Evolutionary conservation across 2,888 invertebrate genomes (phyloP), one percentile per base, ranked within the genome.

Genomic region (Diplolepis rosae): DNA sequence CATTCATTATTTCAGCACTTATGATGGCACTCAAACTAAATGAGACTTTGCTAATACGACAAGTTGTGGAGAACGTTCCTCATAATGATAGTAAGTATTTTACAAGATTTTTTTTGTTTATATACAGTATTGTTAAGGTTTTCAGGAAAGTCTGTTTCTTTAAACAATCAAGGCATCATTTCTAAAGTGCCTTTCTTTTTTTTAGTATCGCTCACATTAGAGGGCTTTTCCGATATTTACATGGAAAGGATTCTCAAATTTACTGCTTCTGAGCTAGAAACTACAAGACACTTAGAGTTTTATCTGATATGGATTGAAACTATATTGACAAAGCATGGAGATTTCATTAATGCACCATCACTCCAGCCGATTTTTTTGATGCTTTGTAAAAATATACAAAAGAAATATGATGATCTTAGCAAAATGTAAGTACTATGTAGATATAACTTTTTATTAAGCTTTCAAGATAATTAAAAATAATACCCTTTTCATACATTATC

Each of bases 11-110:
- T 71, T 48, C 81, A 84, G 98, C 98, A 0, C 88, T 99, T 11
- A 93, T 95, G 83, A 95, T 95, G 90, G 92, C 98, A 0, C 88
- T 99, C 69, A 95, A 95, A 83, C 90, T 99, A 67, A 96, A 96
- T 86, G 97, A 98, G 84, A 90, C 92, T 13, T 85, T 90, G 50
- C 88, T 98, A 18, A 93, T 97, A 68, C 92, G 92, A 77, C 92
- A 95, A 88, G 95, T 95, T 32, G 87, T 99, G 15, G 98, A 99
- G 89, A 91, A 91, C 30, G 93, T 97, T 32, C 96, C 97, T 1
- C 88, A 92, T 4, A 89, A 89, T 67, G 93, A 96, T 82, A 92
- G 97, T 97, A 88, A 92, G 93, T 70, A 13, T 11, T 50, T 13
- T n/a, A 65, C 24, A 66, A 18, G 27, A n/a, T n/a, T n/a, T n/a